Base-by-base conservation (phyloP, 2,797 vertebrate species). In the Spinus olivaceus region DNA sequence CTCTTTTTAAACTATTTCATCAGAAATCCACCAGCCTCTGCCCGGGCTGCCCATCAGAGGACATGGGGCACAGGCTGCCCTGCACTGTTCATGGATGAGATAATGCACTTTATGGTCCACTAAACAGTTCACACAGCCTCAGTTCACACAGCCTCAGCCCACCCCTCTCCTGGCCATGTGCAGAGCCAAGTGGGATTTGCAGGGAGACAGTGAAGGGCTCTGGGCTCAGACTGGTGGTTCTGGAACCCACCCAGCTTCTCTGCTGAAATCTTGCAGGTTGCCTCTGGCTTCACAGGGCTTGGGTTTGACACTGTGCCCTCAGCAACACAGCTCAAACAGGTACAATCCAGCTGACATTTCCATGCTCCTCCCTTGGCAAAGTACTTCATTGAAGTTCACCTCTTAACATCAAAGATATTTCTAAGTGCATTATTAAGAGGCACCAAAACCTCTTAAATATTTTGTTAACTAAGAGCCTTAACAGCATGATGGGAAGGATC, bases 161-260 rank as follows among this genome's bases (percentile, higher is more conserved):
- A 56, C 8, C 23, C 41, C 42, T 56, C 28, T 84, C 73, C 61
- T 6, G 5, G 35, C 19, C 44, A 33, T 0, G 0, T 1, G 8
- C 25, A 25, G 66, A 70, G 72, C 21, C n/a, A 33, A 23, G 30
- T 24, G 65, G 15, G 12, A 35, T 2, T 3, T 59, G 14, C n/a
- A 79, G 44, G 65, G 24, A 61, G 50, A 30, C 8, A 71, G 22
- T 5, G 35, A 82, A 47, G 1, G 10, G 30, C 61, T 74, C 56
- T 18, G 21, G 39, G 44, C 24, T 92, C 63, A 50, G 13, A 12
- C 19, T 51, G 39, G 56, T 59, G 78, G 42, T n/a, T 63, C 46
- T 28, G 21, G 39, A 73, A 47, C 27, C 28, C 23, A 50, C 19
- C 35, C 65, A 88, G 42, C 35, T 71, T 63, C 64, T 46, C 51